phyloP scores from a whole-genome alignment of 2,113 vertebrate species.

The Eolophus roseicapilla region DNA sequence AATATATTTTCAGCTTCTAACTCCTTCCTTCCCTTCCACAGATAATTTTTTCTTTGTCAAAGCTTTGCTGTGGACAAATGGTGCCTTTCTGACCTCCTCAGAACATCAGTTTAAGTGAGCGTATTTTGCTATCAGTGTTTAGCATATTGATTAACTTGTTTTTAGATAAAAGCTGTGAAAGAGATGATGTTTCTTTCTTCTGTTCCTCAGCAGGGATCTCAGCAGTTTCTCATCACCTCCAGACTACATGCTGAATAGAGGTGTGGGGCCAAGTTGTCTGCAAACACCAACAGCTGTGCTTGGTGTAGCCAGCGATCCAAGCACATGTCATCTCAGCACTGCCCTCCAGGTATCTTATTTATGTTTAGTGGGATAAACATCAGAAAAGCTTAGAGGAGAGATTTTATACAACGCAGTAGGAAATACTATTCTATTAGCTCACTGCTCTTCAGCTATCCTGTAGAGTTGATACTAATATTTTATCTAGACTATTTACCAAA shows the following conservation, averaged over 20 bases:
- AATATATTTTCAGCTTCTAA: neutral
- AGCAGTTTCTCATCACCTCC: constrained; percentile 38
- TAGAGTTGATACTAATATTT: neutral
- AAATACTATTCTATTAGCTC: neutral
- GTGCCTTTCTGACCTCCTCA: neutral
- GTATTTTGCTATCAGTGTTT: constrained; percentile 52
- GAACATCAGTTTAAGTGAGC: constrained; percentile 9
- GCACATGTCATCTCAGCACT: neutral
- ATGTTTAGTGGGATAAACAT: neutral
- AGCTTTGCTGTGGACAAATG: constrained; percentile 55
- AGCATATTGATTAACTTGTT: constrained; percentile 66
- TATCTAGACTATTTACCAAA: neutral
- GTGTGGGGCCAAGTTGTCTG: constrained; percentile 20
- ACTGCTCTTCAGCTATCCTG: neutral
- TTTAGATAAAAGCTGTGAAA: constrained; percentile 53
- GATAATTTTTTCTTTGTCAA: neutral
- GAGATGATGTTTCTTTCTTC: constrained; percentile 46
- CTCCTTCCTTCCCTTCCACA: neutral
- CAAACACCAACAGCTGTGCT: constrained; percentile 65
- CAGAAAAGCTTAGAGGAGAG: neutral
- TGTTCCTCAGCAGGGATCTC: constrained; percentile 57
- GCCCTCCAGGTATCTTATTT: constrained; percentile 10
- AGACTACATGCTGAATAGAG: constrained; percentile 29
- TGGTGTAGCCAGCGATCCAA: constrained; percentile 1
- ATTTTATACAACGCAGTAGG: neutral